Conservation (phyloP, 2,888 invertebrate genomes). For the Ormyrus rosae region DNA sequence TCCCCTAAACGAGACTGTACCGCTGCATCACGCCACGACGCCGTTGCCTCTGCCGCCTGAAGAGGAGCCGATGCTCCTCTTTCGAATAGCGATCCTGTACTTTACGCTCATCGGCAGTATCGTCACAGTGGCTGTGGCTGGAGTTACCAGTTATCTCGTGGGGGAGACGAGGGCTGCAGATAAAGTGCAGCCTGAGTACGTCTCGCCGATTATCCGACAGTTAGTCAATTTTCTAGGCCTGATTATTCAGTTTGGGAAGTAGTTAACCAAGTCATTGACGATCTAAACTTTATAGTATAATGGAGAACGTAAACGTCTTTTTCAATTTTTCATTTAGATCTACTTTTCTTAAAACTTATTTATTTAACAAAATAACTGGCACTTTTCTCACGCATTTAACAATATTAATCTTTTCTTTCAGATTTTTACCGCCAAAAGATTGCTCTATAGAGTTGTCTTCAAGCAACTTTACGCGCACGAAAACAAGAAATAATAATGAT, state of each 20-base stretch:
- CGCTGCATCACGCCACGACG: not conserved
- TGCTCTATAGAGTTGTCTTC: not conserved
- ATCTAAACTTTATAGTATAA: not conserved
- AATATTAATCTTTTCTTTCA: conserved; percentile 3
- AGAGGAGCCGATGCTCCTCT: conserved; percentile 76
- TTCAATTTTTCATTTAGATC: not conserved
- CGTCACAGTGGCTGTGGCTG: conserved; percentile 78
- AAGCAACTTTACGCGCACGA: too few species aligned
- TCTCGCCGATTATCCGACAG: conserved; percentile 79
- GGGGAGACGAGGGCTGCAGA: conserved; percentile 76
- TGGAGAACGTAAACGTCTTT: not conserved
- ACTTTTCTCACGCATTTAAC: too few species aligned
- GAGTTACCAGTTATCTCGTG: conserved; percentile 80
- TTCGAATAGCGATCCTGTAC: conserved; percentile 83
- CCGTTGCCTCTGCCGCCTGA: conserved; percentile 35
- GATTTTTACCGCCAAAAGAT: conserved; percentile 16
- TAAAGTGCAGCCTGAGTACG: conserved; percentile 79
- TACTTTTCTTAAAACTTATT: too few species aligned
- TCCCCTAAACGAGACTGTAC: conserved; percentile 61
- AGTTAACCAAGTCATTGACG: too few species aligned
- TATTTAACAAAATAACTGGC: too few species aligned
- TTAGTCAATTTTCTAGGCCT: conserved; percentile 53
- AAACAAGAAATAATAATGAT: not conserved
- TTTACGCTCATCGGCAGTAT: conserved; percentile 81
- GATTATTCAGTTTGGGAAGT: not conserved